These are phyloP conservation scores for Scolanthus callimorphus DNA, from an alignment of 92 coral and sea anemone species.

Conservation along the genomic window DNA sequence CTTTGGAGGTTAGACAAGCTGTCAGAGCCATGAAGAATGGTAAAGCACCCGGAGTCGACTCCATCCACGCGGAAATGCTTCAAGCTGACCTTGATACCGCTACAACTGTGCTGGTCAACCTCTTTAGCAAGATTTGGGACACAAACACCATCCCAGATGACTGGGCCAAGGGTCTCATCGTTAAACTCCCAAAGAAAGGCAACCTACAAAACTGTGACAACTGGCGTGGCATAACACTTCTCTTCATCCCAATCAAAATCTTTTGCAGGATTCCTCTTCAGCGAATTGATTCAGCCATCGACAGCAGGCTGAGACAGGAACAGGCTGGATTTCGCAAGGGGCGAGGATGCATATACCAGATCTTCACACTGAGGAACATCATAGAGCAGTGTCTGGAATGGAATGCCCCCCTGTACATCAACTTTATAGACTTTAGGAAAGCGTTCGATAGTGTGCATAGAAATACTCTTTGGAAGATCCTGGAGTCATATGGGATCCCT, in stretches of 20 bases:
- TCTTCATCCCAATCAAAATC: no score
- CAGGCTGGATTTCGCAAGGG: no score
- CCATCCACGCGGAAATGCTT: conserved; percentile 8
- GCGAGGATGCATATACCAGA: no score
- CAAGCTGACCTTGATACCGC: conserved; percentile 7
- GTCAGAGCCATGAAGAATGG: conserved; percentile 9
- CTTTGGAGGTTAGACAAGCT: conserved; percentile 10
- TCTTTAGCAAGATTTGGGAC: conserved; percentile 3
- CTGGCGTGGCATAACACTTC: no score
- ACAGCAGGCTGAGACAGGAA: no score
- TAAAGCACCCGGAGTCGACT: conserved; percentile 7
- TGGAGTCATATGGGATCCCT: neutral
- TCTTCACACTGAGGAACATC: no score
- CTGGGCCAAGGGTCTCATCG: conserved; percentile 9
- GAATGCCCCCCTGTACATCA: conserved; percentile 15
- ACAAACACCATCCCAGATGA: neutral
- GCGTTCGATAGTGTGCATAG: neutral
- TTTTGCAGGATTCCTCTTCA: no score
- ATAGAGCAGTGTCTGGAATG: conserved; percentile 21
- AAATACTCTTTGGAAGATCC: conserved; percentile 8
- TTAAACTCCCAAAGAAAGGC: conserved; percentile 13
- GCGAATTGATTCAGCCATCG: conserved; percentile 2
- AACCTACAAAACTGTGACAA: conserved; percentile 20
- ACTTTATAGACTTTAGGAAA: conserved; percentile 13
- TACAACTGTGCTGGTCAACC: neutral